phyloP scores from a whole-genome alignment of 2,113 vertebrate genomes.

The Prionailurus bengalensis region DNA sequence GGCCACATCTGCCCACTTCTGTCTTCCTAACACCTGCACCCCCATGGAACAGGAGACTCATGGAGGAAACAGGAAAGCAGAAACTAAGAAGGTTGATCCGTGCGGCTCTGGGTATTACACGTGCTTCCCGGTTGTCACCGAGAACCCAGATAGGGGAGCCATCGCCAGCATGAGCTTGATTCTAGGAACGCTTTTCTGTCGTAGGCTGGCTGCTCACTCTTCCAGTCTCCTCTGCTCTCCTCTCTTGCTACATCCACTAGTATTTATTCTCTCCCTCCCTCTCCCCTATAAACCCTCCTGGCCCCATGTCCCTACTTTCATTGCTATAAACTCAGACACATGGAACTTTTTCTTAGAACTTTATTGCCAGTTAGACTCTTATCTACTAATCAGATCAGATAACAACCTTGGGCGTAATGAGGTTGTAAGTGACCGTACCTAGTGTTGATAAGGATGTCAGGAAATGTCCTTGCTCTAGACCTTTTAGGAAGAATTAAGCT shows the following conservation, averaged over 20 bases:
- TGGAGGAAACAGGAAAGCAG: neutral
- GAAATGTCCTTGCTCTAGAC: neutral
- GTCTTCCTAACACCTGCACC: neutral
- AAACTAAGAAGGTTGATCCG: neutral
- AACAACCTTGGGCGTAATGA: neutral
- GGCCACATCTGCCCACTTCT: neutral
- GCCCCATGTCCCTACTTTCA: neutral
- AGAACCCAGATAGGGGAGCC: neutral
- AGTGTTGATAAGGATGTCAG: neutral
- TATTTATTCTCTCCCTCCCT: neutral
- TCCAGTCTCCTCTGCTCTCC: neutral
- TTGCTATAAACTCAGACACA: neutral
- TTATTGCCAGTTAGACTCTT: neutral
- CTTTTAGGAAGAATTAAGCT: neutral
- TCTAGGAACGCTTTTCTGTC: neutral
- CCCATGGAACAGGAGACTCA: neutral
- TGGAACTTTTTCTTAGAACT: neutral
- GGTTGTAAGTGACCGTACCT: neutral
- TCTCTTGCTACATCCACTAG: neutral
- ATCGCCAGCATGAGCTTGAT: neutral
- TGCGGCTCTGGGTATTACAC: neutral
- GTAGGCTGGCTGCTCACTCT: neutral
- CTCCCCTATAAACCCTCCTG: neutral
- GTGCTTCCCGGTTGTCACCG: neutral
- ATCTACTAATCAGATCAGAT: neutral